These are phyloP conservation scores for Temnothorax rugatulus DNA, from an alignment of 2,888 invertebrate species.

Conservation along the genomic window DNA sequence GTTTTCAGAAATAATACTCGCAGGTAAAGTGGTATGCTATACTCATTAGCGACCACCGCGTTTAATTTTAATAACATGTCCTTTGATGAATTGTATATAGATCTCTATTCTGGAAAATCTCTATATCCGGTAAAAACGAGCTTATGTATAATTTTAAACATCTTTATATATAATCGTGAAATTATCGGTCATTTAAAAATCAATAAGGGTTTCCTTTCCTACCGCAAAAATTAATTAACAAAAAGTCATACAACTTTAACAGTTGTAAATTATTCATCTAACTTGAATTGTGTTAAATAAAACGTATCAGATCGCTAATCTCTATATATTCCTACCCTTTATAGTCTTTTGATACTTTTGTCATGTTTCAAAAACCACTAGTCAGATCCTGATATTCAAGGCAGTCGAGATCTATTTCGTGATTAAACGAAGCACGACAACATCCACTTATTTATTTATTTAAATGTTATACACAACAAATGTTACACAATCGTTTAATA, in stretches of 20 bases:
- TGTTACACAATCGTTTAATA: not conserved
- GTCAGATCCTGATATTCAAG: conserved; percentile 1
- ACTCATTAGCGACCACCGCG: not conserved
- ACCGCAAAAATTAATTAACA: not conserved
- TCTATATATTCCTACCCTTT: not conserved
- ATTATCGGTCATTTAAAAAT: conserved; percentile 2
- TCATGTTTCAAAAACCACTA: conserved; percentile 5
- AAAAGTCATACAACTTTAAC: not conserved
- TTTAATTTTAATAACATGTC: not conserved
- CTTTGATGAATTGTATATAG: not conserved
- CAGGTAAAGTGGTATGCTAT: not conserved
- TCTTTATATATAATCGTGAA: not conserved
- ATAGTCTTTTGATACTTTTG: conserved; percentile 4
- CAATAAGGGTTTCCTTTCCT: not conserved
- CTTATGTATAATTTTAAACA: not conserved
- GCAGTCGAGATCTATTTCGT: not conserved
- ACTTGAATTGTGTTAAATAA: not conserved
- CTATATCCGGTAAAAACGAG: not conserved
- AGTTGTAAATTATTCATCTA: not conserved
- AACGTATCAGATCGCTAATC: not conserved
- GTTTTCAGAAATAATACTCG: conserved; percentile 8
- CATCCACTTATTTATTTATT: not conserved
- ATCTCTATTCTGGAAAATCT: not conserved
- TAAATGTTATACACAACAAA: not conserved
- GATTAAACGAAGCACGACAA: not conserved